Evolutionary conservation across 2,113 vertebrate species (phyloP), one percentile per base, ranked within the genome.

Genomic region (Pongo pygmaeus): DNA sequence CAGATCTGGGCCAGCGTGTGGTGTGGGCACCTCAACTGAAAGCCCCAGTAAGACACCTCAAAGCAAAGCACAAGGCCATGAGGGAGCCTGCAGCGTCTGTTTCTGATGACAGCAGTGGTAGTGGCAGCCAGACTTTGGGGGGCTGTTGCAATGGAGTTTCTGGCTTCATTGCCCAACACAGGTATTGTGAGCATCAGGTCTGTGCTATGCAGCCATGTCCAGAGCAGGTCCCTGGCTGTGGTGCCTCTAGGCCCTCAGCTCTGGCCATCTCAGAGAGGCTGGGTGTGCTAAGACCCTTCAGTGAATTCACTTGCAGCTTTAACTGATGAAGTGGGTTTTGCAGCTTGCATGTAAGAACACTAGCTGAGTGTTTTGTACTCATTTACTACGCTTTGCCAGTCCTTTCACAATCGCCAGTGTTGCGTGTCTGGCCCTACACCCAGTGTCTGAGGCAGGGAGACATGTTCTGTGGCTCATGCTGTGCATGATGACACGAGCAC

Each of bases 171-270:
- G 38, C 48, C 22, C 38, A 17, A 35, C 8, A 14, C 8, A 25
- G 30, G 35, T 59, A 16, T 10, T 38, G 5, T 9, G 27, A 78
- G 23, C 70, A 12, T 6, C 5, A 2, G 70, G 1, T 57, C 32
- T 46, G 38, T 0, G 11, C 55, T 30, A 22, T 16, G 30, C 22
- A 48, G 46, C 46, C 17, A 83, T 6, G 1, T 22, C 6, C 2
- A 0, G 23, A 30, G 5, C 16, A 38, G n/a, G 48, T 22, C 1
- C 2, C 27, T 16, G 14, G 3, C 25, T 43, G 8, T 7, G 6
- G 38, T 30, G 67, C 11, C 64, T 84, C 52, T n/a, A 27, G 12
- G 13, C 2, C 3, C 14, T 11, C 10, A 6, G 48, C 1, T 61
- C 83, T 43, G 38, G 6, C 16, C 35, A 61, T 40, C n/a, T 27